Percentiles rank a stretch among this genome's conserved stretches.
Evolutionary conservation across 2,113 vertebrate species (phyloP).

Genomic region (Chrysochloris asiatica): DNA sequence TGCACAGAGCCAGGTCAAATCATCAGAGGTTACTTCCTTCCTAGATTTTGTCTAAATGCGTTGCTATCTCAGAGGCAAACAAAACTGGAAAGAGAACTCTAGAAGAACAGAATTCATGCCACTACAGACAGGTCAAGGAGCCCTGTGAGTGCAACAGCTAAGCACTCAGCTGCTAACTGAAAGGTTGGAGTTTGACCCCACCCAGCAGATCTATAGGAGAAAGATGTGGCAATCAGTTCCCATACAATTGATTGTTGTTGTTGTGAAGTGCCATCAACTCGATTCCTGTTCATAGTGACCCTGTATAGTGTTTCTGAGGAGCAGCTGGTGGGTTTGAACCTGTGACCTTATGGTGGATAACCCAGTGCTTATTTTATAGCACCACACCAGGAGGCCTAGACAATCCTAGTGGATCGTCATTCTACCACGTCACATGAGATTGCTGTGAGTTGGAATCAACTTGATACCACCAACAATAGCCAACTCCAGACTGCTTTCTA

Average conservation of each 20-base stretch:
- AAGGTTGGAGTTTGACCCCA: background rate
- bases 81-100: background rate
- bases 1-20: background rate
- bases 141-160: background rate
- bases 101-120: background rate
- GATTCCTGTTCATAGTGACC: too few species aligned
- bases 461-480: background rate
- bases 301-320: too few species aligned
- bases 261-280: too few species aligned
- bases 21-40: background rate
- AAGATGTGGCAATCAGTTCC: background rate
- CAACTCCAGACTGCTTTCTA: background rate
- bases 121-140: background rate
- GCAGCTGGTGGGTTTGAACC: too few species aligned
- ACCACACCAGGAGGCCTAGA: too few species aligned
- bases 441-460: background rate
- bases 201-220: background rate
- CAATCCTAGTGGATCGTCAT: too few species aligned
- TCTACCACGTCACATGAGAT: background rate
- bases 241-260: too few species aligned
- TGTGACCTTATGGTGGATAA: too few species aligned
- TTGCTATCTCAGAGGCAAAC: slow-evolving; percentile 19
- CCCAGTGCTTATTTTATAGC: too few species aligned
- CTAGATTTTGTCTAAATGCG: background rate
- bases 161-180: background rate